These are phyloP conservation scores for Sialia sialis DNA, from an alignment of 2,113 vertebrate species.

Conservation along the genomic window DNA sequence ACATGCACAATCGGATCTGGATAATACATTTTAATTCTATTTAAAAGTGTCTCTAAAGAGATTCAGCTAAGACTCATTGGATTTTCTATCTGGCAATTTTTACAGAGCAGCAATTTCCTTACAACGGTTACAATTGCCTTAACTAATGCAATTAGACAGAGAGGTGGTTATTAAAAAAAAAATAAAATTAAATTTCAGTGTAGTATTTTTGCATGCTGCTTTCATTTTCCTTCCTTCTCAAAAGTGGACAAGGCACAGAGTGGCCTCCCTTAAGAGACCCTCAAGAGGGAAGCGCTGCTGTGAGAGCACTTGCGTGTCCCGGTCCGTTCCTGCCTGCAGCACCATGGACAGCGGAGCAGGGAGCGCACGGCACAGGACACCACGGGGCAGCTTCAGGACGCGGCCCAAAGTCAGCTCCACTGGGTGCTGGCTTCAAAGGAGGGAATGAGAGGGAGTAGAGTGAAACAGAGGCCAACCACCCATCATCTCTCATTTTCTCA, in stretches of 20 bases:
- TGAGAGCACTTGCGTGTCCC: neutral
- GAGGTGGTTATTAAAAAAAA: neutral
- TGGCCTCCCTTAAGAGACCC: neutral
- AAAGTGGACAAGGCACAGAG: neutral
- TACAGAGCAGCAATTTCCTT: conserved; percentile 8
- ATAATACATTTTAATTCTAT: conserved; percentile 56
- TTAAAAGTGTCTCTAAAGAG: conserved; percentile 54
- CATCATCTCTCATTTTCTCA: neutral
- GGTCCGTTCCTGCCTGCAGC: neutral
- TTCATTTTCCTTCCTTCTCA: neutral
- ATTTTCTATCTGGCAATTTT: conserved; percentile 32
- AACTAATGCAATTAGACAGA: conserved; percentile 23
- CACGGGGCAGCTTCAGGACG: neutral
- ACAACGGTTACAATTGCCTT: conserved; percentile 13
- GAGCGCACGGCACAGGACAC: accelerated
- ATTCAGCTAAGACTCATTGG: conserved; percentile 26
- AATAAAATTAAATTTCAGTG: neutral
- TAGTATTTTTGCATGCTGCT: neutral
- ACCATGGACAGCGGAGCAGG: neutral
- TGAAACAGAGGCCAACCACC: neutral
- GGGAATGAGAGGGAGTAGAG: neutral
- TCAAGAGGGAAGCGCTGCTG: neutral
- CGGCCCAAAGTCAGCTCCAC: neutral
- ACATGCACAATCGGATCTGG: conserved; percentile 43
- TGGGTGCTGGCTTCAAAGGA: neutral